Conservation (phyloP, 2,888 invertebrate species). For the Xestia ashworthii region DNA sequence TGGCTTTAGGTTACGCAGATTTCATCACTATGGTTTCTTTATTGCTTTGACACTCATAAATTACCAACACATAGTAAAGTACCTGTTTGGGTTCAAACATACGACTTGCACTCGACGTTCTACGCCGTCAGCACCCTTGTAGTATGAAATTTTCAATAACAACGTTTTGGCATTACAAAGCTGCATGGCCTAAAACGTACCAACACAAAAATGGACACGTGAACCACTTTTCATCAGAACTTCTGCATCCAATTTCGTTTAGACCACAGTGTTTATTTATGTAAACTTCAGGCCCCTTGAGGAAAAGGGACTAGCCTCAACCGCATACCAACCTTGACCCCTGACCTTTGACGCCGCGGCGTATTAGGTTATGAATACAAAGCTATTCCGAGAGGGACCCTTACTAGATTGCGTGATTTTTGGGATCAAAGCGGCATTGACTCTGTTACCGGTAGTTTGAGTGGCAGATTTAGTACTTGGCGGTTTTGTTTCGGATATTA, state of each 20-base stretch:
- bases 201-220: background rate
- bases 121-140: too few relatives aligned
- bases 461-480: constrained; percentile 18
- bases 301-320: constrained; percentile 19
- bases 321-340: constrained; percentile 40
- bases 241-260: background rate
- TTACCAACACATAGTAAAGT: too few relatives aligned
- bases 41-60: too few relatives aligned
- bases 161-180: background rate
- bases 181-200: background rate
- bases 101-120: too few relatives aligned
- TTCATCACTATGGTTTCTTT: too few relatives aligned
- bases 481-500: background rate
- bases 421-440: background rate
- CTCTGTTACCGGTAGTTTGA: constrained; percentile 2
- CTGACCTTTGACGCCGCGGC: constrained; percentile 19
- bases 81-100: too few relatives aligned
- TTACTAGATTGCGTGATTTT: constrained; percentile 37
- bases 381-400: constrained; percentile 17
- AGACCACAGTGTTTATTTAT: constrained; percentile 6
- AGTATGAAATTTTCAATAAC: too few relatives aligned
- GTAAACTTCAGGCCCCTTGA: constrained; percentile 7
- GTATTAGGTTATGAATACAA: constrained; percentile 43
- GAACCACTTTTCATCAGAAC: background rate
- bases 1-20: too few relatives aligned